phyloP scores from a whole-genome alignment of 2,113 vertebrate genomes.

The Cynocephalus volans region DNA sequence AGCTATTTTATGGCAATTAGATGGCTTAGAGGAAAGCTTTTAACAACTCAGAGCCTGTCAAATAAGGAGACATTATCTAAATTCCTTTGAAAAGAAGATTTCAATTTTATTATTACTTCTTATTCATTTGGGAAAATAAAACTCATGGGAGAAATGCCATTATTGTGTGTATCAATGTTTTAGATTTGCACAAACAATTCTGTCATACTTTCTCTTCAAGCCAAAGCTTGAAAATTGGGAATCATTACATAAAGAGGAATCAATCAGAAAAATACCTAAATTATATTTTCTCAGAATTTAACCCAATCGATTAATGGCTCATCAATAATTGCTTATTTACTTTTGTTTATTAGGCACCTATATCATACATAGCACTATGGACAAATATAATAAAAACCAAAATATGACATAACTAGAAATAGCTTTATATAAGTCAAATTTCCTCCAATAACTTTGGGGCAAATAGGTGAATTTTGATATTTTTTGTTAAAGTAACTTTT shows the following conservation, averaged over 20 bases:
- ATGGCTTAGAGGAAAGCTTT: slow-evolving; percentile 60
- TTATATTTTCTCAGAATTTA: slow-evolving; percentile 30
- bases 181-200: slow-evolving; percentile 31
- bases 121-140: slow-evolving; percentile 58
- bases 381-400: neutral
- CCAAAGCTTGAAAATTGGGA: neutral
- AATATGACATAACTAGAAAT: neutral
- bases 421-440: slow-evolving; percentile 17
- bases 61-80: slow-evolving; percentile 53
- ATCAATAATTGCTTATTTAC: neutral
- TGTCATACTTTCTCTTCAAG: neutral
- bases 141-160: neutral
- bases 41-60: slow-evolving; percentile 72
- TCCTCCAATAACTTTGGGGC: neutral
- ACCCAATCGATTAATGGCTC: neutral
- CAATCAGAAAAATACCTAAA: slow-evolving; percentile 5
- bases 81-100: slow-evolving; percentile 70
- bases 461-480: neutral
- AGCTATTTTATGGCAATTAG: slow-evolving; percentile 63
- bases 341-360: neutral
- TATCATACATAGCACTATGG: neutral
- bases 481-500: neutral
- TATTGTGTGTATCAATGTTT: neutral
- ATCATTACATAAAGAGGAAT: slow-evolving; percentile 53
- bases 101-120: slow-evolving; percentile 68